Base-by-base conservation (phyloP, 2,888 invertebrate genomes). In the Sinentomon sp. region DNA sequence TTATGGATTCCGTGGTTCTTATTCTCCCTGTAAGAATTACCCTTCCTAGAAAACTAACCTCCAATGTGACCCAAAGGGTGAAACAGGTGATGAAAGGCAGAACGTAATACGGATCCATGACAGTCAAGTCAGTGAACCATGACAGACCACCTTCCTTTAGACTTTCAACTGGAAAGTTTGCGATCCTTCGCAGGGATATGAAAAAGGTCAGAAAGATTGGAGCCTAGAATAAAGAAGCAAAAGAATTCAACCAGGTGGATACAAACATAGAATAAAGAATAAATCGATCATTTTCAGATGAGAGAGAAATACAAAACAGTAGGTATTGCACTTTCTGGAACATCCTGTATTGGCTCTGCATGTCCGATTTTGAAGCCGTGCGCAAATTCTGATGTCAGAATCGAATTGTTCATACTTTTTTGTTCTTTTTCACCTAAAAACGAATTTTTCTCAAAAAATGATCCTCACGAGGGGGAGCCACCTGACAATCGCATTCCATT, bases 141-240 rank as follows among this genome's bases (percentile, higher is more conserved):
- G 63, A 68, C 2, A 82, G 42, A 1, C 97, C 97, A 19, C 94
- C 94, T 2, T 65, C 59, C 40, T 66, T 63, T 63, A 94, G 63
- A 49, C 85, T 85, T 25, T 80, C 82, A 21, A 97, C 76, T 3
- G 89, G 92, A 19, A 72, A 63, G 47, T 71, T 73, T 2, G 83
- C 68, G 89, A 97, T 89, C 40, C 64, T 59, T 43, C 80, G 62
- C 28, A 97, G 54, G 0, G 73, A 82, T 56, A 78, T 63, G 50
- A 89, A 94, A 50, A 85, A 76, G 1, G 89, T 85, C 39, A 92
- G 55, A 51, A 94, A 94, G 12, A 94, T 56, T 0, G 87, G 87
- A 33, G 64, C 60, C 68, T 70, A 46, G 30, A 51, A 43, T 30
- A 46, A 13, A 13, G 10, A n/a, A 9, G 27, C 18, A 22, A 10